Evolutionary conservation across 2,888 invertebrate genomes (phyloP), one percentile per base, ranked within the genome.

Genomic region (Lasioglossum malachurum): DNA sequence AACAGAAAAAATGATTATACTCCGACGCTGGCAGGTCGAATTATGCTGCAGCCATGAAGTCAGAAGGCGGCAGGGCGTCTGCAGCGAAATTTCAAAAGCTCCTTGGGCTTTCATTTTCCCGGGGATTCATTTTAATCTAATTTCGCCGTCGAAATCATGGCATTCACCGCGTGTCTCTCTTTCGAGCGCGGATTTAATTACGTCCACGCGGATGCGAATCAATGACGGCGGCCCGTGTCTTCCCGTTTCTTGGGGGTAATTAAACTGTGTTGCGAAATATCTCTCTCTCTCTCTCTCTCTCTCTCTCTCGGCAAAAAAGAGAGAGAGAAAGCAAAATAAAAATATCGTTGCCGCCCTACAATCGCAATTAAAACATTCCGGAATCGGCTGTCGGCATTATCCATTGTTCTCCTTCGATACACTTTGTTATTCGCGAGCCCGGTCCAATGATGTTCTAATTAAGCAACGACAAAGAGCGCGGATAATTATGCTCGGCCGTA

Each of bases 81-180:
- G 19, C 38, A 49, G 38, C 31, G 69, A 69, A 69, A 78, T 69
- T 78, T 69, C 69, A 35, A 46, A 49, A 69, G 69, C 78, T 69
- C 8, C 35, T 78, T 78, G 69, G 69, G 69, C 60, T 74, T 72
- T 74, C 79, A 74, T 79, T 79, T 64, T 64, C 23, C 10, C 46
- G 60, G n/a, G 49, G 64, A 75, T 75, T 69, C 80, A 53, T 80
- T 80, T 74, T 80, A 69, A 80, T 74, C 67, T 80, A 75, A 80
- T 80, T 80, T 53, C 49, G 23, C 35, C 80, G 53, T 49, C 75
- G 67, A 67, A 80, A 75, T 80, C 46, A 75, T 64, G 49, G 69
- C 74, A 67, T 80, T 35, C 78, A 67, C 64, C 46, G 57, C 35
- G 67, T 67, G 64, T 80, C 80, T 80, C 67, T 67, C 60, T 80